These are phyloP conservation scores for Diadumene lineata DNA, from an alignment of 92 coral and sea anemone species.

Conservation along the genomic window DNA sequence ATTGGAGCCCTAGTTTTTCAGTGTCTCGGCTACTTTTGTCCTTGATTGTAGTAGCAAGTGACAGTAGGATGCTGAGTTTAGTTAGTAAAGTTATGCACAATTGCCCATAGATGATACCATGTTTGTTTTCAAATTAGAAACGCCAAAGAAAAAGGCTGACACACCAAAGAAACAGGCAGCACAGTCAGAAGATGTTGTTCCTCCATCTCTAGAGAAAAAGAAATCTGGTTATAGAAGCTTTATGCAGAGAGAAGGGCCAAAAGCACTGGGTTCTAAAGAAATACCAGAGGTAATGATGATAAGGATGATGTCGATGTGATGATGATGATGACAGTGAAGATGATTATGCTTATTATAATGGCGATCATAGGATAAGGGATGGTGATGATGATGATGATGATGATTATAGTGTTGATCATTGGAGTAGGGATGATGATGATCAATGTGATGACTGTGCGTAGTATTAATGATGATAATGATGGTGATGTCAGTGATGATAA, in stretches of 20 bases:
- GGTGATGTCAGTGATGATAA: neutral
- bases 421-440: too few species aligned
- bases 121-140: slow-evolving; percentile 30
- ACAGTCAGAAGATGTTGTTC: slow-evolving; percentile 36
- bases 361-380: too few species aligned
- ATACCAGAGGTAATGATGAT: slow-evolving; percentile 72
- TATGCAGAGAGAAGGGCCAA: slow-evolving; percentile 88
- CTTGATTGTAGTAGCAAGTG: neutral
- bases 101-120: neutral
- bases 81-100: neutral
- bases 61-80: neutral
- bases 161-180: slow-evolving; percentile 35
- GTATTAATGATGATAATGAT: neutral
- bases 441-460: too few species aligned
- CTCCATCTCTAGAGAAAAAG: slow-evolving; percentile 86
- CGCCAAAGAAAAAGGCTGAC: slow-evolving; percentile 44
- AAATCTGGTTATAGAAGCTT: slow-evolving; percentile 75
- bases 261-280: slow-evolving; percentile 78
- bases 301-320: neutral
- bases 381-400: neutral
- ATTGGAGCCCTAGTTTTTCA: neutral
- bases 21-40: neutral
- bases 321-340: neutral
- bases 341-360: too few species aligned
- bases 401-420: neutral